These are phyloP conservation scores for Drosophila melanica DNA, from an alignment of 1,140 invertebrate species.

Conservation along the genomic window DNA sequence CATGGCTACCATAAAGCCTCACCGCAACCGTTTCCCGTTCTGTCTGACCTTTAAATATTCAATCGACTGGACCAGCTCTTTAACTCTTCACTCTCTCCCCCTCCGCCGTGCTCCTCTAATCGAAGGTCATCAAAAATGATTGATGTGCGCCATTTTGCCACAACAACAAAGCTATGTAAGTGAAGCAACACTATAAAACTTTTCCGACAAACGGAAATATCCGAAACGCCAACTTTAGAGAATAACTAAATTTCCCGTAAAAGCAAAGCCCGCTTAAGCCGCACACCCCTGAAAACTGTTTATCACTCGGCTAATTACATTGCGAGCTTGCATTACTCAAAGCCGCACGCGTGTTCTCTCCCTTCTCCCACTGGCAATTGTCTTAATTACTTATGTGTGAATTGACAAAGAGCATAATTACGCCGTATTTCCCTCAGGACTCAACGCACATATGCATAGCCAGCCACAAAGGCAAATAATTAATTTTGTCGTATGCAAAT, in stretches of 20 bases:
- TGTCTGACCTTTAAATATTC: conserved; percentile 64
- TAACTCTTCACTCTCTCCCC: background rate
- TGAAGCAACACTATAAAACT: background rate
- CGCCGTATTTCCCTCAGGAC: background rate
- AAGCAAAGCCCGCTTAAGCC: conserved; percentile 1
- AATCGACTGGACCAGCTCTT: conserved; percentile 39
- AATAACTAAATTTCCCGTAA: conserved; percentile 7
- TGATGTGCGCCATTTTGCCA: conserved; percentile 48
- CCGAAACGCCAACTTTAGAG: background rate
- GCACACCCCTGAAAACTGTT: conserved; percentile 32
- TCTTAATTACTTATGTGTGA: conserved; percentile 26
- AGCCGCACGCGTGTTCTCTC: background rate
- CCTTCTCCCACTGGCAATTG: background rate
- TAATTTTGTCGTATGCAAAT: background rate
- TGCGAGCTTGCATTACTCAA: background rate
- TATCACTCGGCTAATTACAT: conserved; percentile 53
- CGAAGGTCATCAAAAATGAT: conserved; percentile 65
- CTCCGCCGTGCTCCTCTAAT: conserved; percentile 48
- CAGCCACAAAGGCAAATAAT: background rate
- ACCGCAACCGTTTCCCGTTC: background rate
- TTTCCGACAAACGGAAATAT: conserved; percentile 10
- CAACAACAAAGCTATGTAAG: background rate
- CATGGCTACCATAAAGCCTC: conserved; percentile 53
- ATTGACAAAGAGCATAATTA: conserved; percentile 9
- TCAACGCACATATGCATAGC: background rate